These are phyloP conservation scores for Lepus timidus DNA, from an alignment of 2,113 vertebrate genomes.

Conservation along the genomic window DNA sequence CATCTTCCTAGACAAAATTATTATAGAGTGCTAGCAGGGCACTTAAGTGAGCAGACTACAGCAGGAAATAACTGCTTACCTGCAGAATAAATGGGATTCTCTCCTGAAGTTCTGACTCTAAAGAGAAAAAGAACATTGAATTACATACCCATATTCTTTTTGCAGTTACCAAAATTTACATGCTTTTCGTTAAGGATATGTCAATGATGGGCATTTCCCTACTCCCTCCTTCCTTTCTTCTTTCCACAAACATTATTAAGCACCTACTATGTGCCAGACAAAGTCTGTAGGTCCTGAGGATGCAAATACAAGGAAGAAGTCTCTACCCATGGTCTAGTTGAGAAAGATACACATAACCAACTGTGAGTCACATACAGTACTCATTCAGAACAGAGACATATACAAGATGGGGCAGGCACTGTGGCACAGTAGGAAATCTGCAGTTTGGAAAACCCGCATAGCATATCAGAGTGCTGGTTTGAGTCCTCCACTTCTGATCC, in stretches of 20 bases:
- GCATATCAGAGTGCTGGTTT: too few species aligned
- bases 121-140: constrained; percentile 60
- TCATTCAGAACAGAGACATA: constrained; percentile 46
- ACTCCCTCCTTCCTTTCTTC: background rate
- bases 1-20: constrained; percentile 50
- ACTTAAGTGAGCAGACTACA: constrained; percentile 32
- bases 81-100: constrained; percentile 80
- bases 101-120: constrained; percentile 74
- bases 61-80: constrained; percentile 83
- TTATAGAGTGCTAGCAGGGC: background rate
- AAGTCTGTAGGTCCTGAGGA: constrained; percentile 15
- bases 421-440: background rate
- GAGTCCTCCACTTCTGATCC: too few species aligned
- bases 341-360: background rate
- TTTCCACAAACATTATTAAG: constrained; percentile 49
- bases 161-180: constrained; percentile 50
- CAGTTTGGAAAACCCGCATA: too few species aligned
- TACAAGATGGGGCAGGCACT: background rate
- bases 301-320: constrained; percentile 47
- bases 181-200: constrained; percentile 12
- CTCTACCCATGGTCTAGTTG: background rate
- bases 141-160: constrained; percentile 47
- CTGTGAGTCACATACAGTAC: background rate
- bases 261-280: constrained; percentile 12
- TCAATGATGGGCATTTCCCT: constrained; percentile 7